These are phyloP conservation scores for Pachydiplax longipennis DNA, from an alignment of 2,888 invertebrate genomes.

Conservation along the genomic window DNA sequence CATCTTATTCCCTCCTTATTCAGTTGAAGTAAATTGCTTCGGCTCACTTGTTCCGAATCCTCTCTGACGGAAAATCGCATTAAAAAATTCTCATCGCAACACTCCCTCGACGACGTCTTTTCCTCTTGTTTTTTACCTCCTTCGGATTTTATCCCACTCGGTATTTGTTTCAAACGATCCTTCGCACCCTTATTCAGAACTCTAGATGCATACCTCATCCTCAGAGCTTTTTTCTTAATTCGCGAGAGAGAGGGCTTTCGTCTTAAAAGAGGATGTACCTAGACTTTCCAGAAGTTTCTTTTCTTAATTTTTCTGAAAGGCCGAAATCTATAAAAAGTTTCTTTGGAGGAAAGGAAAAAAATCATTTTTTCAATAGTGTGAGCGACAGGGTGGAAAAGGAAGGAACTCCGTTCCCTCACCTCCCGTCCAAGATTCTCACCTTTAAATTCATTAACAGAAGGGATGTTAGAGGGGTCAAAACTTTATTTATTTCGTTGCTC, in stretches of 20 bases:
- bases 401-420: not conserved
- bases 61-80: slow-evolving; percentile 21
- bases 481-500: not conserved
- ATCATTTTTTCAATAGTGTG: not conserved
- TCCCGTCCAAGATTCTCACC: slow-evolving; percentile 10
- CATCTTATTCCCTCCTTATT: not conserved
- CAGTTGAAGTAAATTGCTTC: slow-evolving; percentile 10
- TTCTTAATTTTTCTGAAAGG: not conserved
- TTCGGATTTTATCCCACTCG: not conserved
- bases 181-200: not conserved
- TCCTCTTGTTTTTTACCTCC: not conserved
- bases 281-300: not conserved
- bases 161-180: not conserved
- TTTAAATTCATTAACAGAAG: slow-evolving; percentile 39
- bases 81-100: not conserved
- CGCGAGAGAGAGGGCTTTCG: not conserved
- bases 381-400: slow-evolving; percentile 21
- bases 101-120: not conserved
- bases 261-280: not conserved
- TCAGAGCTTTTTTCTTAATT: not conserved
- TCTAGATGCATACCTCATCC: not conserved
- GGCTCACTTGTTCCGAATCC: not conserved
- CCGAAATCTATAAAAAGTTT: not conserved
- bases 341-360: not conserved
- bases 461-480: not conserved